Evolutionary conservation across 2,797 vertebrate species (phyloP).

Genomic region (Eulemur coronatus): DNA sequence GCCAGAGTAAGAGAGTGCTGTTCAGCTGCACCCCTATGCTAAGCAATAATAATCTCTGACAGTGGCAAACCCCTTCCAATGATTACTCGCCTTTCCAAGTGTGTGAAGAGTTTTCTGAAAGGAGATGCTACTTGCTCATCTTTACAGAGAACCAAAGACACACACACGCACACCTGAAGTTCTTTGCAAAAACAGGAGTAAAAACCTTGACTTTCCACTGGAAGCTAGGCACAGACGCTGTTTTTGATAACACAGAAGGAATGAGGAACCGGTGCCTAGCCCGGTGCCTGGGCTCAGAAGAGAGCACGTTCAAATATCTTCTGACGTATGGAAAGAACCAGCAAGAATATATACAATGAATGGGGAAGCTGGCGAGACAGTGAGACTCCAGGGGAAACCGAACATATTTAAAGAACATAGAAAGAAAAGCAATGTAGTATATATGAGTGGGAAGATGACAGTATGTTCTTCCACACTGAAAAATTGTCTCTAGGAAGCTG

Average conservation of each 20-base stretch:
- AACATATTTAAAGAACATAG: background rate
- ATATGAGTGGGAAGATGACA: background rate
- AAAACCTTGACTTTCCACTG: background rate
- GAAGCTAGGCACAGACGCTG: background rate
- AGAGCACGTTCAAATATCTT: background rate
- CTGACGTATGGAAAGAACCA: background rate
- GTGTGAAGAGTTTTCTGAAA: background rate
- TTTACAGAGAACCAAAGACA: conserved; percentile 13
- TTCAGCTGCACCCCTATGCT: background rate
- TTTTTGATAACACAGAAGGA: background rate
- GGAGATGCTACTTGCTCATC: background rate
- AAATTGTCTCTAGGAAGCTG: background rate
- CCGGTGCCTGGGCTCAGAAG: background rate
- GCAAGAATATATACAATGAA: background rate
- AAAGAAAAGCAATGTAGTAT: background rate
- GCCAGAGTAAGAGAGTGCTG: background rate
- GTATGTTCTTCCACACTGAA: background rate
- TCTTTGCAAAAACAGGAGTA: background rate
- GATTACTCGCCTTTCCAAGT: background rate
- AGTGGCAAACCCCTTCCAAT: background rate
- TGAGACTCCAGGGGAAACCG: background rate
- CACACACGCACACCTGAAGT: background rate
- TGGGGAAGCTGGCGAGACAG: background rate
- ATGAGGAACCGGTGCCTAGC: background rate
- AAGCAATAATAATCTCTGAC: background rate